Conservation (phyloP, 2,113 vertebrate genomes). For the Heptranchias perlo region DNA sequence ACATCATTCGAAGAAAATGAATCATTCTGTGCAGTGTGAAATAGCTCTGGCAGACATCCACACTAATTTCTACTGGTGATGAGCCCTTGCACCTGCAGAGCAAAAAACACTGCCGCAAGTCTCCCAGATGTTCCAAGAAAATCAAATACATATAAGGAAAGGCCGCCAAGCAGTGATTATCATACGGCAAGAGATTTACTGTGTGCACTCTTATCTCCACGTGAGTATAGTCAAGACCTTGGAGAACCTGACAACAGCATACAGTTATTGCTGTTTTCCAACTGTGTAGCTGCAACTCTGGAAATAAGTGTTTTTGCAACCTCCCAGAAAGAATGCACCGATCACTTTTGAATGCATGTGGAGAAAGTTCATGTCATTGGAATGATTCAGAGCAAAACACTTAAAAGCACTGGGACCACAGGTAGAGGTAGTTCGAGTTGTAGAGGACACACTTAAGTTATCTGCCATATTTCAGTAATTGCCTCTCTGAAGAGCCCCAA, state of each 20-base stretch:
- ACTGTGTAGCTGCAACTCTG: not conserved
- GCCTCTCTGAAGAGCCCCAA: not conserved
- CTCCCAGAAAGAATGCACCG: not conserved
- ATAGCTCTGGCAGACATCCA: not conserved
- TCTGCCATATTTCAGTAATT: not conserved
- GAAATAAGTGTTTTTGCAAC: not conserved
- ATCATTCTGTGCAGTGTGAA: not conserved
- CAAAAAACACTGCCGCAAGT: not conserved
- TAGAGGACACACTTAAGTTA: not conserved
- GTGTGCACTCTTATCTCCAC: not conserved
- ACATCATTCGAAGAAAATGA: not conserved
- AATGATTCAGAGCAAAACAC: not conserved
- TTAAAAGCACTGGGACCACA: not conserved
- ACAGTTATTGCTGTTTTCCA: not conserved
- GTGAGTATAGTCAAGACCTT: not conserved
- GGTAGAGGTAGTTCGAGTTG: not conserved
- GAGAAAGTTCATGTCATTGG: not conserved
- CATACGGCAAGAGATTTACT: not conserved
- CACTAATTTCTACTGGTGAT: not conserved
- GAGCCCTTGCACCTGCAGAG: not conserved
- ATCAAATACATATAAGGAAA: not conserved
- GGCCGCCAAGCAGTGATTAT: not conserved
- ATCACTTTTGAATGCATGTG: not conserved
- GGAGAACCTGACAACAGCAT: not conserved
- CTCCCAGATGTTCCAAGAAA: not conserved